Base-by-base conservation (phyloP, 2,888 invertebrate species). In the Cheilosia soror region DNA sequence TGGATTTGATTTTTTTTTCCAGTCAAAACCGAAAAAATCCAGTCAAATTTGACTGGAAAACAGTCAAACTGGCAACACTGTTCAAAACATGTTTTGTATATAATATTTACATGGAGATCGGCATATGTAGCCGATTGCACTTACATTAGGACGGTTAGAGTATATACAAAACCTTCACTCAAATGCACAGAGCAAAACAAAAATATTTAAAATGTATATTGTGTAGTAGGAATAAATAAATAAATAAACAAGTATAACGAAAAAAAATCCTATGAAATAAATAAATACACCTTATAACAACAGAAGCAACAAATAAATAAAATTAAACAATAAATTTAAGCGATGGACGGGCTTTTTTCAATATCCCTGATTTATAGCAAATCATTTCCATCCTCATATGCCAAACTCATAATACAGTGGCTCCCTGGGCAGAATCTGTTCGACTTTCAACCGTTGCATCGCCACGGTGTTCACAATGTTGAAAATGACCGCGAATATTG, bases 401-500 rank as follows among this genome's bases (percentile, higher is more conserved):
- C 88, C 88, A 72, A 91, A 91, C 82, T 92, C 88, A 85, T 90
- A 90, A 87, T 88, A 91, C 66, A 89, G 88, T 1, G 91, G 91
- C 81, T 91, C 91, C 15, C 91, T 91, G 29, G 90, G 89, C 69
- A 90, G 89, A 58, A 92, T 89, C 27, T 90, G 90, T 81, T 91
- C 90, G 60, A 89, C 89, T 76, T 89, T 89, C 60, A 90, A 87
- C 75, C 87, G 69, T 68, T 91, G 90, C 86, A 90, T 81, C 4
- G 90, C 89, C 37, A 90, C 89, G 42, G 95, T 96, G 90, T 96
- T 96, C 94, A 97, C 96, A 83, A 98, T 93, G 93, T 98, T 98
- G 94, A 97, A 98, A 87, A 98, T 95, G 69, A 98, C 94, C 69
- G 98, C 98, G 93, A 98, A 98, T 65, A 98, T 95, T 37, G 97